Conservation (phyloP, 1,140 invertebrate genomes). For the Mycetomoellerius zeteki region DNA sequence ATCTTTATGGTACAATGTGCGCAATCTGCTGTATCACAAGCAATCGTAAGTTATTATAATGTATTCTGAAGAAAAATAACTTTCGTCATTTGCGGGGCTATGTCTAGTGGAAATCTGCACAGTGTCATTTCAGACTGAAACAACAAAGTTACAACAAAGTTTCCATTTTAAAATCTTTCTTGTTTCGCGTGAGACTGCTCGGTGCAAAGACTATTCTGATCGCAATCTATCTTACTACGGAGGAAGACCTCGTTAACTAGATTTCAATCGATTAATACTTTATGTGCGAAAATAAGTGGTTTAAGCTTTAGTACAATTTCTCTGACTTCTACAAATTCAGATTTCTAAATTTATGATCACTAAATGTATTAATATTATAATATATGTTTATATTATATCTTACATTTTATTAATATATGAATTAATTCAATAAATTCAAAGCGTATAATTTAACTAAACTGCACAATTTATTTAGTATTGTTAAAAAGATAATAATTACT, state of each 20-base stretch:
- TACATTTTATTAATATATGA: neutral
- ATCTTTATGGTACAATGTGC: neutral
- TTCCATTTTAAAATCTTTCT: conserved; percentile 27
- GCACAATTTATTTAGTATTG: neutral
- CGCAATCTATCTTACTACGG: neutral
- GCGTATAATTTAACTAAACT: neutral
- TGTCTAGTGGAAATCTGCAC: conserved; percentile 13
- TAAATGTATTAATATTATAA: neutral
- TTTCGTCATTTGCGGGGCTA: conserved; percentile 9
- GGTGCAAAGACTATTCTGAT: conserved; percentile 19
- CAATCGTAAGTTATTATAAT: conserved; percentile 17
- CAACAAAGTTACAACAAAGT: conserved; percentile 16
- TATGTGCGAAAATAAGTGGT: neutral
- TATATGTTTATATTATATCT: neutral
- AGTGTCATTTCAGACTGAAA: conserved; percentile 19
- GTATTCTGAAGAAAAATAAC: conserved; percentile 33
- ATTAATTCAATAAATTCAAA: neutral
- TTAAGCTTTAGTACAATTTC: neutral
- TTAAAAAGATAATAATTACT: neutral
- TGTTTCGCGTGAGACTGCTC: conserved; percentile 35
- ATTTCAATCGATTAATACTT: conserved; percentile 33
- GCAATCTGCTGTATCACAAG: neutral
- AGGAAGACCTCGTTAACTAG: neutral
- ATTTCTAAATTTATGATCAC: neutral
- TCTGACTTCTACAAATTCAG: neutral